Evolutionary conservation across 2,888 invertebrate genomes (phyloP).

Genomic region (Drosophila putrida): DNA sequence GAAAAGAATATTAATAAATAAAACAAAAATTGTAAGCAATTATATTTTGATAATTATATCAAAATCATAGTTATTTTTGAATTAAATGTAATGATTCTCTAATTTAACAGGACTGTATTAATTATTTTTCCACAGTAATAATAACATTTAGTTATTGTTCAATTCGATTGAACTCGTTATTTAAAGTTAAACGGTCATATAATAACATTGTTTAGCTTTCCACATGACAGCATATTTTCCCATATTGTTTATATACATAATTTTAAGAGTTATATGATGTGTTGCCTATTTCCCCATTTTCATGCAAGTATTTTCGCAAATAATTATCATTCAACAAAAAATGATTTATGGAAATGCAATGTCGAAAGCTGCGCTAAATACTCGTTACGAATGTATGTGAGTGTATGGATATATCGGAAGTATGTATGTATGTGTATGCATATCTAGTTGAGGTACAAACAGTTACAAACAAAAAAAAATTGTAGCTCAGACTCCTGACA

Average conservation of each 20-base stretch:
- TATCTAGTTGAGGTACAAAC: slow-evolving; percentile 19
- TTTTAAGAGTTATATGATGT: slow-evolving; percentile 26
- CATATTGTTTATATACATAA: slow-evolving; percentile 1
- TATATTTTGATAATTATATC: too few relatives aligned
- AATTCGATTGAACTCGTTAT: not conserved
- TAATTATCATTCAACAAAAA: slow-evolving; percentile 34
- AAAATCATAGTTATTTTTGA: too few relatives aligned
- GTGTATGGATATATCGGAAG: not conserved
- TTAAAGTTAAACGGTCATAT: not conserved
- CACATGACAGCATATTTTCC: not conserved
- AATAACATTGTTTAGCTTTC: not conserved
- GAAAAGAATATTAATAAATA: too few relatives aligned
- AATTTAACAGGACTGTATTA: too few relatives aligned
- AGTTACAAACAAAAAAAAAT: slow-evolving; percentile 25
- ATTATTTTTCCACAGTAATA: too few relatives aligned
- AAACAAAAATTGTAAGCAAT: too few relatives aligned
- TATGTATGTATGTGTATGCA: not conserved
- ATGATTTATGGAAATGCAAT: slow-evolving; percentile 48
- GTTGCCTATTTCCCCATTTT: slow-evolving; percentile 28
- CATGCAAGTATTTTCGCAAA: slow-evolving; percentile 22
- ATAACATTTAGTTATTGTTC: not conserved
- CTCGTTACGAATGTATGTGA: not conserved
- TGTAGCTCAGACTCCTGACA: slow-evolving; percentile 37
- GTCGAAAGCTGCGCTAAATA: slow-evolving; percentile 54
- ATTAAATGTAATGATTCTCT: too few relatives aligned